Evolutionary conservation across 30 jellyfish, hydroid and myxozoan genomes (phyloP).

Genomic region (Aurelia coerulea): DNA sequence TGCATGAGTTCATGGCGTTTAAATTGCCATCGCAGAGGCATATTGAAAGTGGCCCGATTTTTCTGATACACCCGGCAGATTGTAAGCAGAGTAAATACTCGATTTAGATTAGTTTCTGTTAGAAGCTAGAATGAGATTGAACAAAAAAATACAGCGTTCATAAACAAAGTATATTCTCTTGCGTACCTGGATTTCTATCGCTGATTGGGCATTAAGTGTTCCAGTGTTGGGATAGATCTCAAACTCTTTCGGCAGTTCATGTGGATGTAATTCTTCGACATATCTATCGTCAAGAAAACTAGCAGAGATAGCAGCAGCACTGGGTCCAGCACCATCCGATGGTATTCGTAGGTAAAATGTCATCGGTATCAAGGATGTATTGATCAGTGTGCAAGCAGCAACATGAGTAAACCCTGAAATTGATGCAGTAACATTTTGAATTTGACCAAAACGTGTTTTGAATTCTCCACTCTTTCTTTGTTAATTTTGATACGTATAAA

Average conservation of each 20-base stretch:
- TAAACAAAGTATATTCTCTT: too few relatives aligned
- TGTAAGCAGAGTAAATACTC: too few relatives aligned
- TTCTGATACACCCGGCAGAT: too few relatives aligned
- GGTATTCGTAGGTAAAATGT: slow-evolving; percentile 86
- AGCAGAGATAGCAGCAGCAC: slow-evolving; percentile 75
- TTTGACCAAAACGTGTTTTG: too few relatives aligned
- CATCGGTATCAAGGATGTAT: slow-evolving; percentile 96
- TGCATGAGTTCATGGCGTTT: too few relatives aligned
- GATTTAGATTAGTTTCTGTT: too few relatives aligned
- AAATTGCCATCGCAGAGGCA: too few relatives aligned
- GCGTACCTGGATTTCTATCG: slow-evolving; percentile 82
- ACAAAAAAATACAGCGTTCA: too few relatives aligned
- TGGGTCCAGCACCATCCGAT: slow-evolving; percentile 89
- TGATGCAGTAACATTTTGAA: too few relatives aligned
- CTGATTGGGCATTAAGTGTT: slow-evolving; percentile 75
- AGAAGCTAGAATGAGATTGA: neutral
- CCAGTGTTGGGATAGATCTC: slow-evolving; percentile 86
- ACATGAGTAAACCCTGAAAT: slow-evolving; percentile 84
- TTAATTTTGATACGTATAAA: too few relatives aligned
- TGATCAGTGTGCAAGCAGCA: slow-evolving; percentile 74
- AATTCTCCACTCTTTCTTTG: too few relatives aligned
- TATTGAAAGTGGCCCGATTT: too few relatives aligned
- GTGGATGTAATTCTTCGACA: slow-evolving; percentile 37
- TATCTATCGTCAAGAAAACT: slow-evolving; percentile 59
- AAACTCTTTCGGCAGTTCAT: slow-evolving; percentile 81